Percentiles rank a stretch among this genome's conserved stretches.
These are phyloP conservation scores for Lucilia cuprina DNA, from an alignment of 1,140 invertebrate genomes.

Conservation along the genomic window DNA sequence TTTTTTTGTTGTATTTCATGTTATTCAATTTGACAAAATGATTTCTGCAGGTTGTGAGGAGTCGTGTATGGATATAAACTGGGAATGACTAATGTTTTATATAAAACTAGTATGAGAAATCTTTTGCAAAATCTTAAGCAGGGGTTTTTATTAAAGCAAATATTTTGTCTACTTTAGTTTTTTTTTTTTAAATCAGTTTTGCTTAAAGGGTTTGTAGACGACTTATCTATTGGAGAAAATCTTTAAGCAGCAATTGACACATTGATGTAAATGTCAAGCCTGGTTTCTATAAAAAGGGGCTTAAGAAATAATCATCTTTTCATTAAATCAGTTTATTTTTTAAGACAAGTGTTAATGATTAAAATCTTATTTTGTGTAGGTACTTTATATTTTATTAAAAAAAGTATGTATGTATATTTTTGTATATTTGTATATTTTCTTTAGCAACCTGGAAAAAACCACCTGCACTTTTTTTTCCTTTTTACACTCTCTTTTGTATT, in stretches of 20 bases:
- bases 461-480: background rate
- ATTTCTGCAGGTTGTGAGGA: background rate
- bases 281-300: background rate
- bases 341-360: slow-evolving; percentile 28
- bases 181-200: background rate
- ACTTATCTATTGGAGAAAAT: slow-evolving; percentile 1
- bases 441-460: background rate
- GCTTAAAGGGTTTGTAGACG: background rate
- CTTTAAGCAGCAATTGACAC: slow-evolving; percentile 36
- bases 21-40: slow-evolving; percentile 20
- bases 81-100: background rate
- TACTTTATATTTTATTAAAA: slow-evolving; percentile 11
- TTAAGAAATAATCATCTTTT: background rate
- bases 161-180: background rate
- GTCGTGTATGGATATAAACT: background rate
- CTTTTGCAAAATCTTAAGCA: background rate
- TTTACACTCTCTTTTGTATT: background rate
- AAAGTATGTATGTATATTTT: background rate
- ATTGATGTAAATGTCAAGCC: slow-evolving; percentile 31
- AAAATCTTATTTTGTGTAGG: background rate
- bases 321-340: background rate
- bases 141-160: background rate
- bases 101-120: background rate
- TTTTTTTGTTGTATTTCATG: background rate
- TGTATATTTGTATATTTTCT: background rate